Evolutionary conservation across 2,113 vertebrate species (phyloP).

Genomic region (Hemibagrus wyckioides): DNA sequence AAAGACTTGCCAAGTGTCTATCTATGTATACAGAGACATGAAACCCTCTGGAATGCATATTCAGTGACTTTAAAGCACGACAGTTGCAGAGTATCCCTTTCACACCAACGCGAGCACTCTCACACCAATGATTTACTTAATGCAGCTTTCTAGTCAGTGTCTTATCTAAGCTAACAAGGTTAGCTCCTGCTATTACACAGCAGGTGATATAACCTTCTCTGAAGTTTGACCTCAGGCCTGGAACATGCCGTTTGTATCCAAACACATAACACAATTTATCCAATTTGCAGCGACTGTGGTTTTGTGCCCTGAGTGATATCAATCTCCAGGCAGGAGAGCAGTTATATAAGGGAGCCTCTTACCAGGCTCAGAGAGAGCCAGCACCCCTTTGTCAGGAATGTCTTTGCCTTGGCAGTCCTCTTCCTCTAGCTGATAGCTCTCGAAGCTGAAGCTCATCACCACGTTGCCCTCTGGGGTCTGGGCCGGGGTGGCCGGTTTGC

Average conservation of each 20-base stretch:
- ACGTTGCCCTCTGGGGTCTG: slow-evolving; percentile 79
- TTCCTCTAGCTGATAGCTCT: slow-evolving; percentile 91
- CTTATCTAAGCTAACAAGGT: slow-evolving; percentile 55
- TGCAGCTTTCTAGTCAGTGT: slow-evolving; percentile 56
- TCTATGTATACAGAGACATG: neutral
- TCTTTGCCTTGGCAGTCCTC: slow-evolving; percentile 77
- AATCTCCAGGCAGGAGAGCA: slow-evolving; percentile 12
- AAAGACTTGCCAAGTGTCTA: neutral
- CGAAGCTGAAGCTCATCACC: slow-evolving; percentile 92
- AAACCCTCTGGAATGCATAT: neutral
- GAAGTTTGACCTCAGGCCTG: slow-evolving; percentile 38
- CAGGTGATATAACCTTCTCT: slow-evolving; percentile 38
- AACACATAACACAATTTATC: slow-evolving; percentile 28
- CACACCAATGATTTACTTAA: slow-evolving; percentile 60
- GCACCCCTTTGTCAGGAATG: slow-evolving; percentile 78
- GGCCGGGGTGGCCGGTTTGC: slow-evolving; percentile 75
- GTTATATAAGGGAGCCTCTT: slow-evolving; percentile 56
- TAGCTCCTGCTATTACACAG: slow-evolving; percentile 38
- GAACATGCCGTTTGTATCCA: slow-evolving; percentile 32
- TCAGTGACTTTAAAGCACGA: neutral
- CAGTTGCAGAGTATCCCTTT: slow-evolving; percentile 3
- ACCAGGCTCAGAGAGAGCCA: slow-evolving; percentile 86
- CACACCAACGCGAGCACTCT: slow-evolving; percentile 29
- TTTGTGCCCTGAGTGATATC: neutral
- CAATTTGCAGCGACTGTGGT: slow-evolving; percentile 16